Evolutionary conservation across 2,888 invertebrate species (phyloP).

Genomic region (Cenopis cana): DNA sequence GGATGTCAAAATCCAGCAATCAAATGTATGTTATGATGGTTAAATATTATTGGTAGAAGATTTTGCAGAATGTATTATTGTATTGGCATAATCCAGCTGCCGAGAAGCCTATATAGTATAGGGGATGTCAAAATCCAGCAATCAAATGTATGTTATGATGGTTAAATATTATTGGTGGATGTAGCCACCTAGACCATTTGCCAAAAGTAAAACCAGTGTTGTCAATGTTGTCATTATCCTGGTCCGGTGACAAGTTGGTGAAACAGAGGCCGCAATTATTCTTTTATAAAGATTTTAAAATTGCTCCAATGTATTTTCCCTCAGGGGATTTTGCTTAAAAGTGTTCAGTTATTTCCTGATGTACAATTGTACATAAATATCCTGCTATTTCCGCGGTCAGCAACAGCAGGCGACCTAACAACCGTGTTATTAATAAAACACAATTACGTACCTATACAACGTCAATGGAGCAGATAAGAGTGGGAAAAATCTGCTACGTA

Average conservation of each 20-base stretch:
- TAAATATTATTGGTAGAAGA: background rate
- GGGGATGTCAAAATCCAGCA: background rate
- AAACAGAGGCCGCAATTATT: background rate
- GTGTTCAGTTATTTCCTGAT: slow-evolving; percentile 8
- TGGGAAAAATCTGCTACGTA: slow-evolving; percentile 12
- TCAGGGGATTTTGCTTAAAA: slow-evolving; percentile 6
- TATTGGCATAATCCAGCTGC: background rate
- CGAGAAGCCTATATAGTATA: background rate
- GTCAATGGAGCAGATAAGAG: slow-evolving; percentile 7
- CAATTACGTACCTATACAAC: slow-evolving; percentile 13
- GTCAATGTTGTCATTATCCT: no score
- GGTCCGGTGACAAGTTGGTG: no score
- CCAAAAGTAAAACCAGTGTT: no score
- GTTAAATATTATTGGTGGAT: background rate
- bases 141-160: background rate
- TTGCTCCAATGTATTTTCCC: slow-evolving; percentile 1
- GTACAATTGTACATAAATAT: no score
- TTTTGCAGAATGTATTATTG: background rate
- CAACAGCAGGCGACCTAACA: background rate
- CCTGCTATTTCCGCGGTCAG: background rate
- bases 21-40: background rate
- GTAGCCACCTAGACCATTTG: no score
- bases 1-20: background rate
- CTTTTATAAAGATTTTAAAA: background rate
- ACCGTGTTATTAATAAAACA: slow-evolving; percentile 8